Evolutionary conservation across 2,888 invertebrate species (phyloP).

Genomic region (Ormyrus nitidulus): DNA sequence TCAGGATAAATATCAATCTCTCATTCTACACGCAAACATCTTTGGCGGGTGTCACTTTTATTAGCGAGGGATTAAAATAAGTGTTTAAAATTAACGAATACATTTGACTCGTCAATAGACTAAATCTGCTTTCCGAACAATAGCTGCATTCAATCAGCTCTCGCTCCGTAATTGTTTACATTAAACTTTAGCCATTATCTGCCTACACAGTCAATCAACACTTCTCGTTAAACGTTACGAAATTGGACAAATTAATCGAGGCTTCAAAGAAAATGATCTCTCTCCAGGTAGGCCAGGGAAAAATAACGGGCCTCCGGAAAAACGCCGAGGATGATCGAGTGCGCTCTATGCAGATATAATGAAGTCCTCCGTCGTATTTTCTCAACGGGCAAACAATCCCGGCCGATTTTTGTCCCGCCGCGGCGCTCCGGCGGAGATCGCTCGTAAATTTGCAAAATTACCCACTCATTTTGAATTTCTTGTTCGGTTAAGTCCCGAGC

Average conservation of each 20-base stretch:
- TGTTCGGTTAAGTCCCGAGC: conserved; percentile 24
- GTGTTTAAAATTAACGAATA: too few species aligned
- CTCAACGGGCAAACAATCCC: conserved; percentile 42
- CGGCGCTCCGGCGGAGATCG: conserved; percentile 9
- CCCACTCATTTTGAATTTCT: conserved; percentile 47
- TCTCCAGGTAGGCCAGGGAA: background rate
- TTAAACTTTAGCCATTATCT: background rate
- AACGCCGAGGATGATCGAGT: conserved; percentile 9
- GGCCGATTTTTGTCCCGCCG: background rate
- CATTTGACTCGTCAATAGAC: too few species aligned
- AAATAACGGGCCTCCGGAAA: background rate
- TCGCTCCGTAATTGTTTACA: conserved; percentile 13
- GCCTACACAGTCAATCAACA: too few species aligned
- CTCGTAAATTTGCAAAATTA: conserved; percentile 52
- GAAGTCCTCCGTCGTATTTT: conserved; percentile 45
- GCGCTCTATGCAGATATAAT: conserved; percentile 27
- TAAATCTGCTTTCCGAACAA: too few species aligned
- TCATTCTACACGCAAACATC: too few species aligned
- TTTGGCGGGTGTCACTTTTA: too few species aligned
- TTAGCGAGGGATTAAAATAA: too few species aligned
- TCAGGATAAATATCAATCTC: too few species aligned
- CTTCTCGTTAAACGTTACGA: too few species aligned
- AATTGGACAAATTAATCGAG: too few species aligned
- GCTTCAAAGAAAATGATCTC: background rate
- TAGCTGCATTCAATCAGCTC: too few species aligned